phyloP scores from a whole-genome alignment of 1,140 invertebrate genomes.

The Anthonomus grandis region DNA sequence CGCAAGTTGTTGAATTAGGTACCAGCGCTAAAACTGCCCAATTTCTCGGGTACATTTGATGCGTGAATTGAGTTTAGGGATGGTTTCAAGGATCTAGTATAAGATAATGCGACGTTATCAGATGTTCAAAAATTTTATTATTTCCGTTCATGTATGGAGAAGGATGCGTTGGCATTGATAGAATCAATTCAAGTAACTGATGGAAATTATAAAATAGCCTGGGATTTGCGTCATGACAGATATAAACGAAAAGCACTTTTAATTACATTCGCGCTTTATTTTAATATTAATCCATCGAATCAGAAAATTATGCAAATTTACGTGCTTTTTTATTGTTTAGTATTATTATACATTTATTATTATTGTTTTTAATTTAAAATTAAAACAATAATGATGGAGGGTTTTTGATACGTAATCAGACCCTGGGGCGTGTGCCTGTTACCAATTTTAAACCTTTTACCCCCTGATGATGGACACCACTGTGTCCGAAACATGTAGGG shows the following conservation, averaged over 20 bases:
- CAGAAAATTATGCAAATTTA: slow-evolving; percentile 26
- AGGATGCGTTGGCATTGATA: slow-evolving; percentile 29
- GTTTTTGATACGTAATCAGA: too few species aligned
- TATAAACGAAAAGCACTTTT: slow-evolving; percentile 40
- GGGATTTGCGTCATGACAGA: slow-evolving; percentile 33
- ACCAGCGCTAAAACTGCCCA: slow-evolving; percentile 5
- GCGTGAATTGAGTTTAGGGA: slow-evolving; percentile 35
- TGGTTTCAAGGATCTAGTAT: too few species aligned
- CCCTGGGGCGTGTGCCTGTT: too few species aligned
- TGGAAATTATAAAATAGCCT: slow-evolving; percentile 39
- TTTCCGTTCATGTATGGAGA: slow-evolving; percentile 32
- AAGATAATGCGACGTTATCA: neutral
- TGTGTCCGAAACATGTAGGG: too few species aligned
- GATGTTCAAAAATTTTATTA: slow-evolving; percentile 43
- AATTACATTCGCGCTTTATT: slow-evolving; percentile 33
- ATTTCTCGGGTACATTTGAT: slow-evolving; percentile 27
- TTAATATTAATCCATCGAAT: slow-evolving; percentile 23
- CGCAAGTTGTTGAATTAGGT: neutral
- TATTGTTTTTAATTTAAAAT: too few species aligned
- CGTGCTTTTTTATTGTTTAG: slow-evolving; percentile 18
- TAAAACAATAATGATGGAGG: too few species aligned
- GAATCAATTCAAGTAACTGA: slow-evolving; percentile 32
- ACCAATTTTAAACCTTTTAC: too few species aligned
- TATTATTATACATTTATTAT: too few species aligned
- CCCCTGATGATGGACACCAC: too few species aligned